Conservation (phyloP, 1,140 invertebrate species). For the Brachystomella parvula region DNA sequence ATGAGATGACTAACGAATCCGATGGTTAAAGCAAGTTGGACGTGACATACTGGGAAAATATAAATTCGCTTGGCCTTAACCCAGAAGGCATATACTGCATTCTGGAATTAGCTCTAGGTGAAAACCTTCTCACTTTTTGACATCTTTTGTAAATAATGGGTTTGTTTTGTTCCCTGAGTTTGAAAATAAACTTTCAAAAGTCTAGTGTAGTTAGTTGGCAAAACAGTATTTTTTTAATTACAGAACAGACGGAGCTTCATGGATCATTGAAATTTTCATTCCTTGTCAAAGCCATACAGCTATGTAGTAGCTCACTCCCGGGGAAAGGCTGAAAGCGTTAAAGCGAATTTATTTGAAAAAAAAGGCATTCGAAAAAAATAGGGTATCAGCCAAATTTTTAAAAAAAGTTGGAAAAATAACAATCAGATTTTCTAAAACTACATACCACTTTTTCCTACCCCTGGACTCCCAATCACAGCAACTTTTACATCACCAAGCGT, state of each 20-base stretch:
- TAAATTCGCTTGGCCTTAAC: background rate
- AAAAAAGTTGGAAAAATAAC: background rate
- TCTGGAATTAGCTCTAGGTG: too few species aligned
- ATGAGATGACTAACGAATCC: background rate
- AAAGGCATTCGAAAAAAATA: background rate
- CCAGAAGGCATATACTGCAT: background rate
- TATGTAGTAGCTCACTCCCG: background rate
- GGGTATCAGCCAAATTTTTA: background rate
- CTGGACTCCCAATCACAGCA: conserved; percentile 71
- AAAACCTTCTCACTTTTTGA: too few species aligned
- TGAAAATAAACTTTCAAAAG: too few species aligned
- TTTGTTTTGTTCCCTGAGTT: too few species aligned
- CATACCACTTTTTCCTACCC: conserved; percentile 79
- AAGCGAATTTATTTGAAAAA: background rate
- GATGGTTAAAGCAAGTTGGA: background rate
- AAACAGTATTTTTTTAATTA: too few species aligned
- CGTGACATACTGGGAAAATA: background rate
- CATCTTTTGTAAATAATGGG: too few species aligned
- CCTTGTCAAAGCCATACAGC: too few species aligned
- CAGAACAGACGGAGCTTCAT: too few species aligned
- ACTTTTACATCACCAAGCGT: conserved; percentile 80
- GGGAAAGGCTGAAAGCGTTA: background rate
- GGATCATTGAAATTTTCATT: too few species aligned
- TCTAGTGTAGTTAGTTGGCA: too few species aligned
- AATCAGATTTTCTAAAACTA: background rate